These are phyloP conservation scores for Hirundo rustica DNA, from an alignment of 2,797 vertebrate genomes.

Conservation along the genomic window DNA sequence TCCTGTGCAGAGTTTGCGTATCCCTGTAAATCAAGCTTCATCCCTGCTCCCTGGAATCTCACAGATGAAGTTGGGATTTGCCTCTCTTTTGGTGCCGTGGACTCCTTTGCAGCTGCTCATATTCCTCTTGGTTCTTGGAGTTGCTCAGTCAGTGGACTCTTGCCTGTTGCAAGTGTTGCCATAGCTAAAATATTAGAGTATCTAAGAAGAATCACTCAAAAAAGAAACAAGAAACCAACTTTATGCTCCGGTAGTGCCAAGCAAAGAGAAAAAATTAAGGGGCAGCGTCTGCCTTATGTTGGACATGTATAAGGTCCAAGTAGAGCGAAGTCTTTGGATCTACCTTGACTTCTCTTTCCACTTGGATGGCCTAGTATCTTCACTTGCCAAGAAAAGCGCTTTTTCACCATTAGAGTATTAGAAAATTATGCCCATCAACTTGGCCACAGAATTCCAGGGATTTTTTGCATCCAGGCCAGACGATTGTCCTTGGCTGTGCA, in stretches of 20 bases:
- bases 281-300: not conserved
- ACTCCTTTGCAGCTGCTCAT: not conserved
- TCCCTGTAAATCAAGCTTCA: conserved; percentile 5
- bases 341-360: not conserved
- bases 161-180: not conserved
- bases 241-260: not conserved
- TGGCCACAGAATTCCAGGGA: not conserved
- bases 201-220: not conserved
- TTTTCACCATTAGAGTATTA: not conserved
- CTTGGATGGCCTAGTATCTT: not conserved
- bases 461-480: not conserved
- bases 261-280: not conserved
- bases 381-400: not conserved
- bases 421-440: not conserved
- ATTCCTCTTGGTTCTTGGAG: not conserved
- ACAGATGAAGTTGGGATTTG: conserved; percentile 8
- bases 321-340: not conserved
- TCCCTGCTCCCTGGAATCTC: not conserved
- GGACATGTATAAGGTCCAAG: not conserved
- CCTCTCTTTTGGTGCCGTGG: not conserved
- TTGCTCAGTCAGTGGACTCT: not conserved
- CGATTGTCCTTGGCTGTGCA: not conserved
- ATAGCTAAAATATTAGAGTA: not conserved
- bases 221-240: not conserved
- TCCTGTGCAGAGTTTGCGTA: not conserved